These are phyloP conservation scores for Himalopsyche kuldschensis DNA, from an alignment of 2,888 invertebrate species.

Conservation along the genomic window DNA sequence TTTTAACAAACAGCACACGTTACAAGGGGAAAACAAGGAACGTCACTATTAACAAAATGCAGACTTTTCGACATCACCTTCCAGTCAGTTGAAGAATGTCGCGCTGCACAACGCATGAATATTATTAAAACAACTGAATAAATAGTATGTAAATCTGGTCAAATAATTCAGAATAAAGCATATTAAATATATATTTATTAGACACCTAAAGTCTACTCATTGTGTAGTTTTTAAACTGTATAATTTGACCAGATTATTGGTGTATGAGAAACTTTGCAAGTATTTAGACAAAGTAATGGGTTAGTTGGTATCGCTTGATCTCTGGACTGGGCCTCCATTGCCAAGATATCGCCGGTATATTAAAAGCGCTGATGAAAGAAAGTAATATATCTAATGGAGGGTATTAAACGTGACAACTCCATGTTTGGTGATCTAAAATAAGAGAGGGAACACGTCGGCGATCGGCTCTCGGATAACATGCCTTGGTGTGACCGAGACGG, in stretches of 20 bases:
- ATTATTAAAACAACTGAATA: background rate
- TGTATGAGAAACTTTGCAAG: slow-evolving; percentile 26
- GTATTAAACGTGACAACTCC: background rate
- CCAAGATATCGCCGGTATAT: slow-evolving; percentile 11
- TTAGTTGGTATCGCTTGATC: slow-evolving; percentile 22
- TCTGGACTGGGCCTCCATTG: slow-evolving; percentile 14
- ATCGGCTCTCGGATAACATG: slow-evolving; percentile 61
- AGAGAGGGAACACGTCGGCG: background rate
- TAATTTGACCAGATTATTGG: background rate
- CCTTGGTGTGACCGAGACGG: slow-evolving; percentile 98
- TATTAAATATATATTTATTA: too few relatives aligned
- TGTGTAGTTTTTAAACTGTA: background rate
- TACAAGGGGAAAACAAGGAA: background rate
- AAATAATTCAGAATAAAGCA: background rate
- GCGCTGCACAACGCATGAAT: background rate
- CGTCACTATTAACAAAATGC: background rate
- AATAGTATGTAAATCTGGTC: background rate
- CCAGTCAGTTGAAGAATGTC: slow-evolving; percentile 26
- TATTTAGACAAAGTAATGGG: slow-evolving; percentile 33
- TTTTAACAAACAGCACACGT: background rate
- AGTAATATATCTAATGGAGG: background rate
- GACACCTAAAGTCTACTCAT: too few relatives aligned
- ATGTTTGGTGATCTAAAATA: background rate
- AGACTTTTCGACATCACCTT: slow-evolving; percentile 8
- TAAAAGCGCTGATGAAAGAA: background rate